Evolutionary conservation across 1,140 invertebrate species (phyloP).

Genomic region (Rhopalosiphum maidis): DNA sequence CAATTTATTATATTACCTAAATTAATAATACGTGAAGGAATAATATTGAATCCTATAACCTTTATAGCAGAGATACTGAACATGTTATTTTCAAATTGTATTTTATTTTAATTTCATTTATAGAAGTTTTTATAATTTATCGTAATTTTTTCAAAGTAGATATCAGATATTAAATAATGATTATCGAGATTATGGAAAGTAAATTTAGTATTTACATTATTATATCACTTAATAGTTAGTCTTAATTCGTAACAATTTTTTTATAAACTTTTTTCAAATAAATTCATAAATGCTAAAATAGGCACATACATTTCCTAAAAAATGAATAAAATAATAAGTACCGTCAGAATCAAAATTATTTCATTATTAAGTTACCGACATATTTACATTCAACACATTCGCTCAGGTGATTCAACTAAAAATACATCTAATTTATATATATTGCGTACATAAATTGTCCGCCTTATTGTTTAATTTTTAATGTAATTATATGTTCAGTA

Average conservation of each 20-base stretch:
- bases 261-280: not conserved
- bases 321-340: not conserved
- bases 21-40: not conserved
- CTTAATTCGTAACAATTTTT: too few species aligned
- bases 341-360: not conserved
- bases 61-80: not conserved
- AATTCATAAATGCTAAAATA: not conserved
- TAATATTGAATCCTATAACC: not conserved
- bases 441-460: not conserved
- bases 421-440: not conserved
- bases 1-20: not conserved
- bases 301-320: not conserved
- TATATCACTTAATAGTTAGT: not conserved
- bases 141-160: not conserved
- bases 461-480: not conserved
- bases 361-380: not conserved
- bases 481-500: not conserved
- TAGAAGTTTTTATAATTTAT: not conserved
- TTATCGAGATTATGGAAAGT: not conserved
- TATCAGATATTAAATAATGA: not conserved
- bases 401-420: not conserved
- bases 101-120: not conserved
- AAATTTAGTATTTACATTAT: not conserved
- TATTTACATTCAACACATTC: not conserved
- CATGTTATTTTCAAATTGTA: not conserved